Evolutionary conservation across 2,113 vertebrate species (phyloP).

Genomic region (Oceanodroma tethys): DNA sequence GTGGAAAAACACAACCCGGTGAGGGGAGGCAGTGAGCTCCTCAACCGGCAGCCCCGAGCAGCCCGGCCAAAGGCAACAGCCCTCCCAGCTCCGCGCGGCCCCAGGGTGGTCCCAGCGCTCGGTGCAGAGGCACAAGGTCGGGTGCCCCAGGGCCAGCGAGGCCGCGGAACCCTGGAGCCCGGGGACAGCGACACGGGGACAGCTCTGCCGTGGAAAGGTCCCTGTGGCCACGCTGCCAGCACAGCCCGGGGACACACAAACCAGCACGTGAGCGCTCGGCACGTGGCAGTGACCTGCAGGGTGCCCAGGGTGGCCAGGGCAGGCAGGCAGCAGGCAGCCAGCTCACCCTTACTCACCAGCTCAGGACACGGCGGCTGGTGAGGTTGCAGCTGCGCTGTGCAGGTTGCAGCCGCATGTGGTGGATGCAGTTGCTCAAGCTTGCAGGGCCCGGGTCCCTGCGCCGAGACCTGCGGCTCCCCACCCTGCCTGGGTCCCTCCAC

Average conservation of each 20-base stretch:
- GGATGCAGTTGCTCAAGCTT: fast-evolving
- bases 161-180: not conserved
- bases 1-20: not conserved
- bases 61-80: not conserved
- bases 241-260: not conserved
- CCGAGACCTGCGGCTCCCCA: not conserved
- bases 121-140: fast-evolving
- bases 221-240: not conserved
- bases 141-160: not conserved
- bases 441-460: not conserved
- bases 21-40: not conserved
- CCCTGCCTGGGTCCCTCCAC: not conserved
- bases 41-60: fast-evolving
- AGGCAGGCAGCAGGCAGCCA: not conserved
- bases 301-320: not conserved
- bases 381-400: fast-evolving
- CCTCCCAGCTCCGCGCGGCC: fast-evolving
- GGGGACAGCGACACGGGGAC: not conserved
- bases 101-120: fast-evolving
- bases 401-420: fast-evolving
- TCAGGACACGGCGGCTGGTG: not conserved
- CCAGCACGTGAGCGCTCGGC: not conserved
- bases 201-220: not conserved
- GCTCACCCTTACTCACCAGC: not conserved
- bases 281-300: not conserved